Conservation (phyloP, 2,797 vertebrate species). For the Pseudomugil gertrudae region DNA sequence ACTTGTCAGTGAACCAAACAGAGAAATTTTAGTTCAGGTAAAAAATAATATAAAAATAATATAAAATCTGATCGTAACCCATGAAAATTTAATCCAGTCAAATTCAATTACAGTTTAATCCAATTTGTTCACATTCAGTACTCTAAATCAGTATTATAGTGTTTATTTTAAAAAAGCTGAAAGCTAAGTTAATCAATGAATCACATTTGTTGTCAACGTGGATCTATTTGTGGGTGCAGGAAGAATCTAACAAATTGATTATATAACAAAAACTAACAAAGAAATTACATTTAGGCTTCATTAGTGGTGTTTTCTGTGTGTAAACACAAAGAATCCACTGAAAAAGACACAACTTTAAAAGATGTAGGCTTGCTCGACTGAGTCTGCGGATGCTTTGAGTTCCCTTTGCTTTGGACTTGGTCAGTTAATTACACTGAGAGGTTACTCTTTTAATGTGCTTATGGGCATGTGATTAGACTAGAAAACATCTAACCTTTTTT, state of each 20-base stretch:
- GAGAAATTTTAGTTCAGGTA: no score
- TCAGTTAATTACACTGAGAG: conserved; percentile 3
- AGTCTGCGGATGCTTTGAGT: conserved; percentile 1
- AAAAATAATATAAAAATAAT: no score
- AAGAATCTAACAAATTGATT: no score
- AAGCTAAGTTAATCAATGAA: no score
- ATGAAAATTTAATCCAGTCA: not conserved
- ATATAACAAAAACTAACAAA: not conserved
- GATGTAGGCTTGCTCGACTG: not conserved
- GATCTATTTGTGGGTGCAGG: no score
- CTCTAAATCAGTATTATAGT: no score
- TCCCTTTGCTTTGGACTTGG: not conserved
- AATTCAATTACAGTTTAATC: not conserved
- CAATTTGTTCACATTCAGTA: not conserved
- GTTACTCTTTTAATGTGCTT: not conserved
- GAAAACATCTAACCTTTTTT: conserved; percentile 25
- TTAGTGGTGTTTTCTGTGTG: not conserved
- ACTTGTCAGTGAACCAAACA: no score
- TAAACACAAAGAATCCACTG: not conserved
- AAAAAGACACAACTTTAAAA: conserved; percentile 1
- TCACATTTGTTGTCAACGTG: no score
- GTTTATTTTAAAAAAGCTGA: no score
- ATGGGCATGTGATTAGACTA: not conserved
- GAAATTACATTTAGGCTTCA: not conserved
- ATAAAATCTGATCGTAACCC: not conserved